Percentiles rank a stretch among this genome's conserved stretches.
These are phyloP conservation scores for Cacatua alba DNA, from an alignment of 2,113 vertebrate species.

Conservation along the genomic window DNA sequence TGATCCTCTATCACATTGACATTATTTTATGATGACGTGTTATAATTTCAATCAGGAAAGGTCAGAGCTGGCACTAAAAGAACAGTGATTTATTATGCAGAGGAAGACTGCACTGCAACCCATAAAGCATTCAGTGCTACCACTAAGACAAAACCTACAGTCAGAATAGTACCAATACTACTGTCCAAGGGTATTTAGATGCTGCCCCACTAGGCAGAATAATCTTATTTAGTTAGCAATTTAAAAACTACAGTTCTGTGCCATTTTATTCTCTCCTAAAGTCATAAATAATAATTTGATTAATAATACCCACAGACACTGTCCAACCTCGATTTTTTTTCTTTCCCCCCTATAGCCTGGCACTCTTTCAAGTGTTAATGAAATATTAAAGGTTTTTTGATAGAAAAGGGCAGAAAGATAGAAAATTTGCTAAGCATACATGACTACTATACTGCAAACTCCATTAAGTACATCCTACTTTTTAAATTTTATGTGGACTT, in stretches of 20 bases:
- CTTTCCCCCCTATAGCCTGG: background rate
- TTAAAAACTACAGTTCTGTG: background rate
- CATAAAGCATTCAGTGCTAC: background rate
- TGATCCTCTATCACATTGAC: background rate
- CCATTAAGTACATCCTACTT: background rate
- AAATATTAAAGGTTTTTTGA: background rate
- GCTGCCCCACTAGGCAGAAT: background rate
- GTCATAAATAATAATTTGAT: background rate
- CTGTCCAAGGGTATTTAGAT: background rate
- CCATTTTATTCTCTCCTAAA: background rate
- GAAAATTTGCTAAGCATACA: background rate
- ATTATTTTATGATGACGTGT: background rate
- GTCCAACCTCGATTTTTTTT: background rate
- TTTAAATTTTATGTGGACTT: background rate
- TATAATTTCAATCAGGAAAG: conserved; percentile 27
- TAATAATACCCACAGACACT: background rate
- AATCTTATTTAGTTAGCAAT: background rate
- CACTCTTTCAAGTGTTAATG: background rate
- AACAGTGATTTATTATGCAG: background rate
- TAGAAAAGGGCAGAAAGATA: background rate
- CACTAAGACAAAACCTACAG: background rate
- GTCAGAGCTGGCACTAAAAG: conserved; percentile 4
- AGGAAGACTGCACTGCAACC: background rate
- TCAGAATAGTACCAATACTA: background rate
- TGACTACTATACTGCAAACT: background rate